phyloP scores from a whole-genome alignment of 2,888 invertebrate species.

The Drosophila vallismaia region DNA sequence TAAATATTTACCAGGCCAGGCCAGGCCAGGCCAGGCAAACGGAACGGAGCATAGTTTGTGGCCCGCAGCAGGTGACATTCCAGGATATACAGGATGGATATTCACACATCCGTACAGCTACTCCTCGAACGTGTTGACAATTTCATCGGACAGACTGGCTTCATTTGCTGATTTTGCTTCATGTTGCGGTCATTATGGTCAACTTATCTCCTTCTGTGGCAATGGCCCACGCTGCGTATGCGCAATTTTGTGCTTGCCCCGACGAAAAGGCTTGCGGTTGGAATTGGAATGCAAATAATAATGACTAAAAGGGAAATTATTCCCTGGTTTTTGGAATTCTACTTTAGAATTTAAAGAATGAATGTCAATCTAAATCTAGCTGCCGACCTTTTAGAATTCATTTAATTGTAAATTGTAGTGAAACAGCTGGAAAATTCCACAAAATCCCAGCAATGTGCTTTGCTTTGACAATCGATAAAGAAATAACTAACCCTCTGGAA shows the following conservation, averaged over 20 bases:
- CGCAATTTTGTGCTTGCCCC: conserved; percentile 28
- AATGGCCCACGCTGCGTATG: conserved; percentile 16
- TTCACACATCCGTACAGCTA: not conserved
- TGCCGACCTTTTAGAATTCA: not conserved
- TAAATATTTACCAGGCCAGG: conserved; percentile 65
- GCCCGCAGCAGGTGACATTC: not conserved
- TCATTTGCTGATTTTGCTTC: conserved; percentile 13
- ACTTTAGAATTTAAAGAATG: too few relatives aligned
- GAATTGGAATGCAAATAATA: conserved; percentile 15
- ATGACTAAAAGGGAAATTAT: not conserved
- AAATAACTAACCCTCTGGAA: not conserved
- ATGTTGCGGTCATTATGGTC: conserved; percentile 55
- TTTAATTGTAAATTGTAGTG: conserved; percentile 5
- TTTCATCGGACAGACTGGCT: conserved; percentile 24
- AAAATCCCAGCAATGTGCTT: not conserved
- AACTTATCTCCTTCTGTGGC: conserved; percentile 23
- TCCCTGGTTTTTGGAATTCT: too few relatives aligned
- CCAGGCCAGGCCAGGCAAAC: conserved; percentile 20
- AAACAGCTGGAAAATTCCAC: not conserved
- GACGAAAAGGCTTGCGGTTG: conserved; percentile 30
- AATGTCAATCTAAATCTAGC: not conserved
- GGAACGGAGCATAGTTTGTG: conserved; percentile 9
- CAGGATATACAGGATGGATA: not conserved
- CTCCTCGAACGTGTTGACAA: conserved; percentile 46
- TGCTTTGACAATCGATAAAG: not conserved